Conservation (phyloP, 1,140 invertebrate genomes). For the Drosophila bifasciata region DNA sequence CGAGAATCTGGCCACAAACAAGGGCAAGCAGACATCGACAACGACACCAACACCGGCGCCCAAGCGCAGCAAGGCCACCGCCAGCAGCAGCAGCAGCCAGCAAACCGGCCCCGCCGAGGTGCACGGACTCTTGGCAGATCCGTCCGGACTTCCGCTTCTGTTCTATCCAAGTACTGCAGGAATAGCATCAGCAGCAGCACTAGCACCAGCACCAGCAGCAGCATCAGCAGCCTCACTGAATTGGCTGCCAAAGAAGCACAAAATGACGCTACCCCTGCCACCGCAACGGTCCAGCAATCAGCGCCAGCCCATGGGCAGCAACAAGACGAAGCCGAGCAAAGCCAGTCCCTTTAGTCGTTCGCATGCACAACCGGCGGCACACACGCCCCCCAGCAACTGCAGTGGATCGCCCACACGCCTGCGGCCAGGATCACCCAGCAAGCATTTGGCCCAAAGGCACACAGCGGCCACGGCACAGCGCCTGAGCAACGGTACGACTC, state of each 20-base stretch:
- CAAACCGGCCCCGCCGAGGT: not conserved
- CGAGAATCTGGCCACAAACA: conserved; percentile 53
- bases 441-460: conserved; percentile 68
- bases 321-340: conserved; percentile 42
- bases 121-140: too few species aligned
- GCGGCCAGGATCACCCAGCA: conserved; percentile 58
- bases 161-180: not conserved
- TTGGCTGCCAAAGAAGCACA: conserved; percentile 65
- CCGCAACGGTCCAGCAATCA: conserved; percentile 8
- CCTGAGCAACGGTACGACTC: conserved; percentile 37
- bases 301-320: conserved; percentile 7
- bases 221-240: conserved; percentile 12
- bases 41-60: conserved; percentile 30
- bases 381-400: conserved; percentile 5
- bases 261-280: conserved; percentile 40
- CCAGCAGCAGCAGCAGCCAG: not conserved
- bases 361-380: not conserved
- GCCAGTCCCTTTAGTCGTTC: conserved; percentile 6
- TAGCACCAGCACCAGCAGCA: not conserved
- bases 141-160: not conserved
- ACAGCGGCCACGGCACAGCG: conserved; percentile 73
- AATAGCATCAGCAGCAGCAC: not conserved
- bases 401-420: conserved; percentile 50
- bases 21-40: conserved; percentile 25
- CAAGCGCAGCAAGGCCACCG: conserved; percentile 44